Evolutionary conservation across 2,797 vertebrate species (phyloP), one percentile per base, ranked within the genome.

Genomic region (Bucorvus abyssinicus): DNA sequence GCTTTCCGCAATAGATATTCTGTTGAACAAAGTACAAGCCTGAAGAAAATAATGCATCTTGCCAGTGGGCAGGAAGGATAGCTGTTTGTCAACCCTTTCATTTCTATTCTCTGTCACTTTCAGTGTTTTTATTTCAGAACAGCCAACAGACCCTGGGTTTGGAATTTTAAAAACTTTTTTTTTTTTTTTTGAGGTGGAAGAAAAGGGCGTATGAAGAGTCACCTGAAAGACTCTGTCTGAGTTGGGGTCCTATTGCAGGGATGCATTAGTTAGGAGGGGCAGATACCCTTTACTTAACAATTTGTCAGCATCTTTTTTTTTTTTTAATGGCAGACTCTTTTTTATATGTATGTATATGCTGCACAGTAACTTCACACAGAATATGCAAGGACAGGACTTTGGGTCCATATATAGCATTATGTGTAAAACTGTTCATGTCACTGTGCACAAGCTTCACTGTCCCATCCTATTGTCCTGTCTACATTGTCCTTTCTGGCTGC

Each of bases 141-240:
- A 18, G 1, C 0, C 4, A 10, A 22, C 7, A 61, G 6, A 63
- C 3, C 22, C 21, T 61, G n/a, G 3, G 3, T 71, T 71, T 68
- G 20, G 36, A 42, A 42, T 76, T 27, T 44, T 40, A 57, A 56
- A 47, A 4, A 40, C 38, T 1, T 40, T 40, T 40, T 40, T 23
- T 23, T 17, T 23, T 11, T n/a, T 38, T 56, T 80, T 61, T n/a
- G 1, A 15, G 14, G 7, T 40, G 5, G 29, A 84, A 70, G 14
- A 55, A 47, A 71, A 29, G 13, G 14, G 3, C 26, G 84, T 57
- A 42, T 2, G 2, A 73, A 55, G n/a, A 59, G 65, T 76, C 38
- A 55, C 13, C 32, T 57, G 52, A 63, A 82, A 82, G 24, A 10
- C 16, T 30, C 38, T 64, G 14, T 2, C 26, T 69, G 67, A 79